Evolutionary conservation across 2,113 vertebrate species (phyloP), one percentile per base, ranked within the genome.

Genomic region (Sebastes schlegelii): DNA sequence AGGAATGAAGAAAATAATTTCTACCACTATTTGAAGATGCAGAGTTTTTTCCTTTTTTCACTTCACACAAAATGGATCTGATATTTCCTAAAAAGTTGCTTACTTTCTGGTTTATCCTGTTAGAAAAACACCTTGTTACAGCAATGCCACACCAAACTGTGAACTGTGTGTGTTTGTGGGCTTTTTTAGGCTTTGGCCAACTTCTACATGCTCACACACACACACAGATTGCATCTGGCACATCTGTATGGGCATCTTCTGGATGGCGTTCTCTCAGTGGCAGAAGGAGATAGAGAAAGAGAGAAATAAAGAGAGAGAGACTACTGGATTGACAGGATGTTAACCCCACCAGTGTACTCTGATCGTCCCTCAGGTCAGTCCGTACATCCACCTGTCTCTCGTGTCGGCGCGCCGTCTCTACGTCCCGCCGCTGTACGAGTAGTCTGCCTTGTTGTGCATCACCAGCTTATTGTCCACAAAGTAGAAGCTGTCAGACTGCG

Each of bases 371-470:
- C 66, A 8, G 76, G 63, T 82, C 78, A 57, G 87, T 79, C 88
- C 74, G 34, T 79, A 77, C 68, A 72, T 90, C 88, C 82, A 68
- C 72, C 79, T 66, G 79, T 71, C 80, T 69, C 49, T 79, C 40
- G 7, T 19, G 62, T 58, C n/a, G 13, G 12, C 13, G 75, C 9
- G 60, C 21, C 42, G 8, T 21, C 72, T 87, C 86, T 95, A 99
- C 52, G 97, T 97, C 4, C 96, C 96, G 43, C 97, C 97, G 1
- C 97, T 98, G 96, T 99, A 99, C 0, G 98, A 99, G 94, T 99
- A 99, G 92, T 99, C 98, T 70, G 98, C 98, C 95, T 99, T 99
- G 95, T 99, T 99, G 95, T 99, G 98, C 98, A 99, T 99, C 94
- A 99, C 98, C 80, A 99, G 95, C 94, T 97, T 97, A 96, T 98